Base-by-base conservation (phyloP, 2,797 vertebrate genomes). In the Allenopithecus nigroviridis region DNA sequence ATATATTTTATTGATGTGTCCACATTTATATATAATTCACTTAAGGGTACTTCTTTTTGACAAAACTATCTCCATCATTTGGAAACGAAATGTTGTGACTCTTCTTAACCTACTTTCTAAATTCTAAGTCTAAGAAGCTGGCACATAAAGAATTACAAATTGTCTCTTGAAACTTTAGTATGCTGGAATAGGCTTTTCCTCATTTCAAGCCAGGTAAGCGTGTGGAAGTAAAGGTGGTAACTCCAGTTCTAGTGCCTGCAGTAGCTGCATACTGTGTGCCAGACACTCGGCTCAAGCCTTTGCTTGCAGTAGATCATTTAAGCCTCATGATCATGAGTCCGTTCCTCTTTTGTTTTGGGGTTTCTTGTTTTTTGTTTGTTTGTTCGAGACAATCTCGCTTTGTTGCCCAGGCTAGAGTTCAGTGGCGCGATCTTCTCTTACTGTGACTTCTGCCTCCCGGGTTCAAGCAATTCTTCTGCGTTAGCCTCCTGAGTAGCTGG, bases 91-190 rank as follows among this genome's bases (percentile, higher is more conserved):
- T 26, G 41, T 95, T 95, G 68, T 91, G 79, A 97, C 74, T 96
- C 81, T 90, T 79, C 86, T 93, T 94, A 90, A 91, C 50, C 57
- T 46, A 79, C 72, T 94, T 96, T 70, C 95, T 94, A 78, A 91
- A 70, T 94, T 84, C 61, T 80, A 89, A 81, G 87, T 84, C 28
- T 89, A 86, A 70, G 92, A 89, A 94, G 43, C 48, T 84, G 93
- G 68, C 72, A 72, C 11, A 10, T 59, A 57, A 33, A 83, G 75
- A 76, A 55, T 86, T 13, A 0, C 24, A 21, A 53, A 53, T 84
- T 39, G 78, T 50, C 43, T 41, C 33, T 46, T 30, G 70, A 43
- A 79, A 19, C n/a, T 19, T 55, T 2, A 2, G 33, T 9, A 3
- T 74, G 36, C 36, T 41, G 46, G 46, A 28, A 6, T 22, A 43